Evolutionary conservation across 2,797 vertebrate species (phyloP).

Genomic region (Pogoniulus pusillus): DNA sequence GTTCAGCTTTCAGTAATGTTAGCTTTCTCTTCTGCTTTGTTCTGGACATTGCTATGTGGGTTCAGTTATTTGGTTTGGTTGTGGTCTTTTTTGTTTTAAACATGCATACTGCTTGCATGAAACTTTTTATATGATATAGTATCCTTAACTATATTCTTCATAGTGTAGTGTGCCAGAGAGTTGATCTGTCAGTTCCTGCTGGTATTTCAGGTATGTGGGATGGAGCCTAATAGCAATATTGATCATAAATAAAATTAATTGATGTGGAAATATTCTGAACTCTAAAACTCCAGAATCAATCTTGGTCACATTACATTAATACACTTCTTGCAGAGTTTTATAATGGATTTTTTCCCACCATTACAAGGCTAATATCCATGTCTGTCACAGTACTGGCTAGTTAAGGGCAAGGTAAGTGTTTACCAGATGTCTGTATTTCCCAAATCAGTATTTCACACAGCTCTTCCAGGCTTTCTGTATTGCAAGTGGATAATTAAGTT

Average conservation of each 20-base stretch:
- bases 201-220: neutral
- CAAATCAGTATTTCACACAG: neutral
- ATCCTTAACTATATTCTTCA: neutral
- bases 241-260: neutral
- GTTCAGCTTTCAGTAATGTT: neutral
- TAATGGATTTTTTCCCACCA: neutral
- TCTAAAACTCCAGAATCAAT: neutral
- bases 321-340: neutral
- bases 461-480: neutral
- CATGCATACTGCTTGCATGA: neutral
- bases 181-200: neutral
- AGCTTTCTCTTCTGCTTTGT: neutral
- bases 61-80: neutral
- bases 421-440: neutral
- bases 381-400: neutral
- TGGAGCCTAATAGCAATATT: neutral
- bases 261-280: neutral
- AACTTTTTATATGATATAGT: neutral
- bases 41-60: neutral
- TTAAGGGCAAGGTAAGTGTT: conserved; percentile 9
- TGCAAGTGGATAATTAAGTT: neutral
- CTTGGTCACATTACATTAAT: neutral
- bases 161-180: neutral
- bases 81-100: neutral
- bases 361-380: neutral